Evolutionary conservation across 2,113 vertebrate species (phyloP), one percentile per base, ranked within the genome.

Genomic region (Poicephalus meyeri): DNA sequence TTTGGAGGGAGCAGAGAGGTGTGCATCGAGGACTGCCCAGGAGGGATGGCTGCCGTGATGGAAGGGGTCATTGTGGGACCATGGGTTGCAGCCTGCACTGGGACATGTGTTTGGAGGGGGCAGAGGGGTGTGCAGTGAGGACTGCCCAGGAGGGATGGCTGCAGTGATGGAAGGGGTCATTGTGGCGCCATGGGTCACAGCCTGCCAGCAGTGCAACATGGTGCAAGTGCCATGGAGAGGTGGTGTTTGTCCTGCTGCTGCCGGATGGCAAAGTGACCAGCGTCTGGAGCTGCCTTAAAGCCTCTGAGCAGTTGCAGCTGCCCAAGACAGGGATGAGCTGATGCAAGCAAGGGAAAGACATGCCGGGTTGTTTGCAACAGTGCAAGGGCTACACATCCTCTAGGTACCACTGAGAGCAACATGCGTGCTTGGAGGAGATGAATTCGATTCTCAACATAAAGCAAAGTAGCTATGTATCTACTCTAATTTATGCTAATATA

Each of bases 71-170:
- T 1, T 24, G 35, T 41, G 11, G 24, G 20, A 1, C 9, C 25
- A 15, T 2, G 31, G 13, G 12, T 4, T 23, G 21, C 61, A 83
- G 25, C 13, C 39, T 37, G 20, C 4, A 2, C 15, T 4, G 20
- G 10, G 9, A 29, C 1, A 0, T 0, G 0, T 9, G 4, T 9
- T 49, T 35, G 37, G n/a, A 64, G 8, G 5, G 4, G 3, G 8
- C 33, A 61, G 19, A 70, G 20, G 5, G 3, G 2, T 18, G 5
- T 74, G 29, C 46, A 25, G 10, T 0, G 0, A 70, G 11, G 9
- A 28, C 29, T 65, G 16, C 50, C 16, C 26, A 16, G 66, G 29
- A 64, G 7, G 15, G 10, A 39, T 0, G 9, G 11, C 3, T 18
- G 42, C 55, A 35, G 21, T 1, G 1, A 19, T 25, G 7, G 11